Evolutionary conservation across 2,888 invertebrate genomes (phyloP), one percentile per base, ranked within the genome.

Genomic region (Dione vanillae): DNA sequence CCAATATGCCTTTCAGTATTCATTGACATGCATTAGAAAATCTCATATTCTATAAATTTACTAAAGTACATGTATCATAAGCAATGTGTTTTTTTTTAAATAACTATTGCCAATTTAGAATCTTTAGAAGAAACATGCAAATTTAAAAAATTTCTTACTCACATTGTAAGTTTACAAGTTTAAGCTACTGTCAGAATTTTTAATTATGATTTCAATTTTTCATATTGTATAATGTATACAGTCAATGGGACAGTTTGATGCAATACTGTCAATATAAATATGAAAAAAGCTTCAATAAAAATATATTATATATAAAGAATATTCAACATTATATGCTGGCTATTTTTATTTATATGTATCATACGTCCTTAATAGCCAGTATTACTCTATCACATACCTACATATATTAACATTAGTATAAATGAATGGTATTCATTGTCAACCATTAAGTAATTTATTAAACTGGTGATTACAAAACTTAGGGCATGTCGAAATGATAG

Each of bases 221-320:
- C 54, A 54, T 35, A n/a, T 37, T n/a, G n/a, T n/a, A n/a, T n/a
- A n/a, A n/a, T n/a, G n/a, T n/a, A n/a, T n/a, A n/a, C n/a, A n/a
- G n/a, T n/a, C n/a, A n/a, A n/a, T n/a, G n/a, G n/a, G n/a, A 27
- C 35, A 37, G 37, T 37, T 56, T 16, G 37, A n/a, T 56, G 16
- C 37, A 11, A n/a, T 56, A 16, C 56, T 16, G 56, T 40, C 37
- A n/a, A 56, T 16, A 40, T 56, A 37, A 37, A 7, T 40, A 37
- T 16, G 56, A 16, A 56, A 54, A 37, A 37, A 27, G 8, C 0
- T 27, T 52, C 14, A 40, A 56, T 56, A 37, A 14, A 56, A 37
- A 16, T 40, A 56, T 56, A n/a, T n/a, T n/a, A 61, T 27, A 61
- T 61, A 16, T 35, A 61, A 27, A 61, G 14, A 61, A 61, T 45